phyloP scores from a whole-genome alignment of 1,140 invertebrate genomes.

The Pseudomyrmex sp. region DNA sequence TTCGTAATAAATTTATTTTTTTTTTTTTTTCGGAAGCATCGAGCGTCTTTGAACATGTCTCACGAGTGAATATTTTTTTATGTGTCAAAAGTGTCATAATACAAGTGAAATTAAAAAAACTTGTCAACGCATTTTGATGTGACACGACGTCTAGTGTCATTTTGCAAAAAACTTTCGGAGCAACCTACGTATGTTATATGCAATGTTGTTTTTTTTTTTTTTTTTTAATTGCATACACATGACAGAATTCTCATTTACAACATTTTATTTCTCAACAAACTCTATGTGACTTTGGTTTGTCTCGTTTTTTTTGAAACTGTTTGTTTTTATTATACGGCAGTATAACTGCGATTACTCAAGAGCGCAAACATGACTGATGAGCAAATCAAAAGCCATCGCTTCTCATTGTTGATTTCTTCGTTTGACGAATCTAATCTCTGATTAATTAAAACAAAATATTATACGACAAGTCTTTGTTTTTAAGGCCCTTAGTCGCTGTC shows the following conservation, averaged over 20 bases:
- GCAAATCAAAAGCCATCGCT: not conserved
- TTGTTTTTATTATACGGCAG: slow-evolving; percentile 3
- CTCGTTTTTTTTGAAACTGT: not conserved
- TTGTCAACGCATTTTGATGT: too few relatives aligned
- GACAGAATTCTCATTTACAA: slow-evolving; percentile 11
- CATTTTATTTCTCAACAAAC: slow-evolving; percentile 25
- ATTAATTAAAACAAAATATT: not conserved
- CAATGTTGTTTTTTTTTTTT: too few relatives aligned
- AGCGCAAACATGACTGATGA: not conserved
- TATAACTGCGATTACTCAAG: not conserved
- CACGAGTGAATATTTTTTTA: too few relatives aligned
- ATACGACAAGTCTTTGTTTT: slow-evolving; percentile 23
- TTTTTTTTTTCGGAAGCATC: too few relatives aligned
- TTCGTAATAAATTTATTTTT: too few relatives aligned
- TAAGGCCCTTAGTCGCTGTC: slow-evolving; percentile 87
- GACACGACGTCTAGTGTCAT: too few relatives aligned
- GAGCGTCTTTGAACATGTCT: too few relatives aligned
- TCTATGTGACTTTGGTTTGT: not conserved
- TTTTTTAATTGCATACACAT: not conserved
- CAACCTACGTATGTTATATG: too few relatives aligned
- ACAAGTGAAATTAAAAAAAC: too few relatives aligned
- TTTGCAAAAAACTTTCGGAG: too few relatives aligned
- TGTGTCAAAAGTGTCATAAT: too few relatives aligned
- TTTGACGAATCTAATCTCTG: not conserved
- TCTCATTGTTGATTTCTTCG: not conserved